A percentile compares a stretch with the other conserved stretches of the same genome.
These are phyloP conservation scores for Drosophila pseudotalamancana DNA, from an alignment of 2,888 invertebrate species.

Conservation along the genomic window DNA sequence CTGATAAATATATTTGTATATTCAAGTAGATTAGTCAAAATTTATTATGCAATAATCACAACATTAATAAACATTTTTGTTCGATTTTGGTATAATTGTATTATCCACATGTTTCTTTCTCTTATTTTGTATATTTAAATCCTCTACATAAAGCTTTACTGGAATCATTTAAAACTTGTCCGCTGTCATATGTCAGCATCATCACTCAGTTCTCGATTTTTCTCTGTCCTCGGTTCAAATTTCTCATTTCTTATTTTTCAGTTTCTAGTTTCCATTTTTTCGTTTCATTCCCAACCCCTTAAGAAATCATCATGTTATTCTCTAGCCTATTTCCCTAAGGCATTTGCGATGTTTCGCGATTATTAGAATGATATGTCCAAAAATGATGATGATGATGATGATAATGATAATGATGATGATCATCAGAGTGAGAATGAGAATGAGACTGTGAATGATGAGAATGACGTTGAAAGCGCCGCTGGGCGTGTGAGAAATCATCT, in stretches of 20 bases:
- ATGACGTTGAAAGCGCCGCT: constrained; percentile 44
- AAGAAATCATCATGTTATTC: constrained; percentile 6
- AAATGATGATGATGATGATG: constrained; percentile 16
- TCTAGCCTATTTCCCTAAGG: constrained; percentile 17
- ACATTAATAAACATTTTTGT: no score
- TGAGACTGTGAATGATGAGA: constrained; percentile 17
- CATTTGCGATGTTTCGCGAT: constrained; percentile 34
- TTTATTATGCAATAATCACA: no score
- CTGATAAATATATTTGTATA: no score
- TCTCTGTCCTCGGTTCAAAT: no score
- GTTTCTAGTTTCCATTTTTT: constrained; percentile 5
- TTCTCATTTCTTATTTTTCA: constrained; percentile 17
- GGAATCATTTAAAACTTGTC: background rate
- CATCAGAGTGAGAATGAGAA: constrained; percentile 23
- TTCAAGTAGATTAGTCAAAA: no score
- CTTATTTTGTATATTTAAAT: background rate
- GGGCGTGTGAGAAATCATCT: constrained; percentile 77
- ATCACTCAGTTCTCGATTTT: constrained; percentile 41
- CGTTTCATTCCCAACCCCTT: background rate
- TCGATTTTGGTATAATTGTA: no score
- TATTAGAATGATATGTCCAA: constrained; percentile 8
- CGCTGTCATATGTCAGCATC: constrained; percentile 22
- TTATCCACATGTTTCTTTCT: background rate
- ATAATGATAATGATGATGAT: constrained; percentile 23
- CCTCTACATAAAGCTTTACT: background rate